Base-by-base conservation (phyloP, 2,113 vertebrate genomes). In the Odocoileus hemionus region DNA sequence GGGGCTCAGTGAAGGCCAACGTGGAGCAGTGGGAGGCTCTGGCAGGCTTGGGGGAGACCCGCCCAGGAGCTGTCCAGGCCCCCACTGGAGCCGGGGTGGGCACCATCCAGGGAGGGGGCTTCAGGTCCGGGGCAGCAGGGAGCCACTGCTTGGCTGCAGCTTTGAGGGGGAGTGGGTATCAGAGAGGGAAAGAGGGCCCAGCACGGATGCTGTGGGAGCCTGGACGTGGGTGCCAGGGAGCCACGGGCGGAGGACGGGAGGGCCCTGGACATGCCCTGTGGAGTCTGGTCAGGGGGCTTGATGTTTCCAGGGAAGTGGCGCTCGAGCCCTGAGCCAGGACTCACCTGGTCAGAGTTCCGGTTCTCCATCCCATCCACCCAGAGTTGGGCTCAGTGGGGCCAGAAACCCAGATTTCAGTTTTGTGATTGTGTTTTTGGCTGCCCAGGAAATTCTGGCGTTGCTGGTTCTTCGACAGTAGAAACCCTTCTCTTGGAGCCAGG, bases 301-400 rank as follows among this genome's bases (percentile, higher is more conserved):
- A 3, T 2, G 1, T 50, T 30, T 60, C 6, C 7, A 47, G n/a
- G 55, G 13, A 26, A 52, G 33, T 2, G 5, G 45, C 1, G 8
- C 57, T 47, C 3, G 1, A 0, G 36, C 17, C 4, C 14, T 10
- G 50, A 43, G 54, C 10, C 23, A 1, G 67, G 54, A 23, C 36
- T 43, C 10, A 43, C 28, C 57, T 11, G 82, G 70, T 16, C 2
- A n/a, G 61, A 12, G 70, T 1, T 0, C 4, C 3, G 23, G 39
- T 25, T 55, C 47, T 3, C 26, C 70, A 33, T 14, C 8, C 64
- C 70, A 8, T 1, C 13, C 19, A 11, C 3, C 4, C 6, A 45
- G 80, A 54, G n/a, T 5, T 10, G 0, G 47, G 15, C 16, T 54
- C 26, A 0, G 12, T 1, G 16, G 50, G 10, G 6, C 25, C 0